Evolutionary conservation across 2,113 vertebrate genomes (phyloP).

Genomic region (Prochilodus magdalenae): DNA sequence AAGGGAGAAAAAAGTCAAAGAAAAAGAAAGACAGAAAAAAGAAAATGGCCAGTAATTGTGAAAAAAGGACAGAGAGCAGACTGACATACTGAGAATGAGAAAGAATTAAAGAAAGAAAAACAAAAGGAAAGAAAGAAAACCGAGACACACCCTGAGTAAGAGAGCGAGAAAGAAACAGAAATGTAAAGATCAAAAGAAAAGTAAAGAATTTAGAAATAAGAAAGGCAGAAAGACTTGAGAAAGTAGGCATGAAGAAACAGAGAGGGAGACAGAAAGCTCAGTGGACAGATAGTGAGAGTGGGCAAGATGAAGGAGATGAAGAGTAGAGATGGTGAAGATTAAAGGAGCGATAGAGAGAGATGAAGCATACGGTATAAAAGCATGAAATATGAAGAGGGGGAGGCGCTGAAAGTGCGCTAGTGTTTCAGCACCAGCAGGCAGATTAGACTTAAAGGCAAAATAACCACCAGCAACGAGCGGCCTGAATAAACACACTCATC

Average conservation of each 20-base stretch:
- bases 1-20: background rate
- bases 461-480: conserved; percentile 18
- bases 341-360: conserved; percentile 23
- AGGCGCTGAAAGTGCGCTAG: background rate
- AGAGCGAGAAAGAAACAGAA: no score
- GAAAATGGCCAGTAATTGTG: no score
- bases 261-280: conserved; percentile 4
- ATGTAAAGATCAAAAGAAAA: no score
- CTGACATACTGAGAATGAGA: background rate
- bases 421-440: conserved; percentile 42
- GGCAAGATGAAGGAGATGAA: conserved; percentile 12
- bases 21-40: background rate
- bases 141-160: no score
- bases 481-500: conserved; percentile 21
- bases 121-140: no score
- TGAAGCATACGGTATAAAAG: background rate
- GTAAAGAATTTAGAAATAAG: no score
- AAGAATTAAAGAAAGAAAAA: no score
- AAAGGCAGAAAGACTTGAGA: background rate
- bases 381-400: conserved; percentile 9
- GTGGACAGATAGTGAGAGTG: background rate
- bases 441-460: conserved; percentile 38
- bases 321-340: background rate
- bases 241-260: background rate
- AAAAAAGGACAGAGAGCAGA: background rate